Evolutionary conservation across 2,888 invertebrate species (phyloP).

Genomic region (Volucella bombylans): DNA sequence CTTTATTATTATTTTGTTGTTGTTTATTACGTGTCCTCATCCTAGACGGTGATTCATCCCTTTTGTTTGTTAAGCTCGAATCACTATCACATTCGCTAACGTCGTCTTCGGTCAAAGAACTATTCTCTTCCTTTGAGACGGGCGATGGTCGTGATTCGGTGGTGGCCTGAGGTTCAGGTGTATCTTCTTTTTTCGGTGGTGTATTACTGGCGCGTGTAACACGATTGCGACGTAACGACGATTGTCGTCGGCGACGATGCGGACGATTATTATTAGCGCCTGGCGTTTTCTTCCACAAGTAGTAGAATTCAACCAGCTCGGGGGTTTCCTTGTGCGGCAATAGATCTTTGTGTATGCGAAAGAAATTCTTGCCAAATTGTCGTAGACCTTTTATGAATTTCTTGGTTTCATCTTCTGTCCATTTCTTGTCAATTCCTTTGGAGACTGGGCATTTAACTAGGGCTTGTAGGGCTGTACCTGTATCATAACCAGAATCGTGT

Average conservation of each 20-base stretch:
- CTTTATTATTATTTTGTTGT: slow-evolving; percentile 86
- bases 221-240: slow-evolving; percentile 92
- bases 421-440: slow-evolving; percentile 98
- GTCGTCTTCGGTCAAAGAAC: slow-evolving; percentile 93
- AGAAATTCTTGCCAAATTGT: slow-evolving; percentile 99
- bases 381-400: slow-evolving; percentile 98
- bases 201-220: slow-evolving; percentile 90
- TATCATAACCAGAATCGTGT: slow-evolving; percentile 98
- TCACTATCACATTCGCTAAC: slow-evolving; percentile 98
- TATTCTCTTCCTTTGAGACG: slow-evolving; percentile 89
- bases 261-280: slow-evolving; percentile 98
- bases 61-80: slow-evolving; percentile 90
- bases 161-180: slow-evolving; percentile 84
- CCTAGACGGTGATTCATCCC: slow-evolving; percentile 92
- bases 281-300: slow-evolving; percentile 99
- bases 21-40: slow-evolving; percentile 93
- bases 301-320: slow-evolving; percentile 98
- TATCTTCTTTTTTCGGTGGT: slow-evolving; percentile 90
- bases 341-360: slow-evolving; percentile 97
- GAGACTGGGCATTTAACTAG: slow-evolving; percentile 98
- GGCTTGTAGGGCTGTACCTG: slow-evolving; percentile 96
- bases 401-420: slow-evolving; percentile 99
- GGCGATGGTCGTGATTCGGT: slow-evolving; percentile 85
- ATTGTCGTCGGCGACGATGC: slow-evolving; percentile 93
- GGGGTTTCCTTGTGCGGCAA: slow-evolving; percentile 98